Evolutionary conservation across 2,888 invertebrate genomes (phyloP), one percentile per base, ranked within the genome.

Genomic region (Cyrtodaria siliqua): DNA sequence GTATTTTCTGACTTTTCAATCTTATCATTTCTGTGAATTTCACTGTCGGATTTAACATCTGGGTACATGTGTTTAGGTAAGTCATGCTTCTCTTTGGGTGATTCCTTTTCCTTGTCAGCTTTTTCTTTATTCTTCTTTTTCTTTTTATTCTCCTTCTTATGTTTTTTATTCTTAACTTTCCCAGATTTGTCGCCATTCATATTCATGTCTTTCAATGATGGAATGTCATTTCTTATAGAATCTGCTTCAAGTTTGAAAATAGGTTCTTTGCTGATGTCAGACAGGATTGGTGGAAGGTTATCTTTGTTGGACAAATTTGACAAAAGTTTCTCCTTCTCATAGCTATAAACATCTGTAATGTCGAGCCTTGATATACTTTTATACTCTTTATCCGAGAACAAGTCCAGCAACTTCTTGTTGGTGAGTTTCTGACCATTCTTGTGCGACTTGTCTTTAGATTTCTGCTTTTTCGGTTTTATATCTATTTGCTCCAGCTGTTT

Each of bases 111-210:
- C 61, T 82, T 83, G 52, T 50, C 71, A 60, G 53, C 74, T 79
- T 44, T 76, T 42, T 68, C 82, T 76, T 64, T 84, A 57, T 38
- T 76, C 53, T 84, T 81, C 53, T 78, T 73, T n/a, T 71, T 74
- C 56, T 84, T 81, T 40, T 78, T 73, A 16, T 73, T 74, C 56
- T 82, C 79, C 27, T 82, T 78, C 42, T 78, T 82, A 47, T 79
- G 71, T 33, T 84, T 78, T 57, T 84, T 83, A 40, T 75, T 77
- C 63, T 82, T 84, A 53, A 70, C 77, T 24, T 71, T 81, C 42
- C 68, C 70, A 27, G 64, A 55, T 59, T 81, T 83, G 29, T 74
- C 74, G 18, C 62, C 64, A 53, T 70, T 56, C 14, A 44, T 44
- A 64, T 49, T 52, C 33, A 63, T 59, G 52, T 78, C 78, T 67